Evolutionary conservation across 1,140 invertebrate species (phyloP).

Genomic region (Scaptomyza hsui): DNA sequence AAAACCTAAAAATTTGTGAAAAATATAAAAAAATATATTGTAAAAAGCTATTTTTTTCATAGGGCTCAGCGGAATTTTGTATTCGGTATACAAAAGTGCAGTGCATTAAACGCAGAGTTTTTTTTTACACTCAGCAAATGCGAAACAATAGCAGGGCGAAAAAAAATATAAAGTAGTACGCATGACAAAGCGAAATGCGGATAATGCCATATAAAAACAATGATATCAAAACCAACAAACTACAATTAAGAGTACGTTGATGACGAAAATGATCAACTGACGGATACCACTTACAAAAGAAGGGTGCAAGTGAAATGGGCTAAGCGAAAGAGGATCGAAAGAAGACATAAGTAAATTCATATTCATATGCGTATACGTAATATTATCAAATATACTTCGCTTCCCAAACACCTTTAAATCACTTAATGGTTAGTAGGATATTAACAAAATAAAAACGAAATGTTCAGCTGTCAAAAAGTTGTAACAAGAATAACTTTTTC

Average conservation of each 20-base stretch:
- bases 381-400: neutral
- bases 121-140: slow-evolving; percentile 4
- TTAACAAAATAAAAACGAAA: slow-evolving; percentile 48
- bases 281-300: slow-evolving; percentile 3
- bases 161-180: slow-evolving; percentile 44
- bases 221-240: slow-evolving; percentile 28
- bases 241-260: neutral
- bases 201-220: slow-evolving; percentile 54
- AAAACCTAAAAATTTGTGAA: too few species aligned
- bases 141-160: slow-evolving; percentile 16
- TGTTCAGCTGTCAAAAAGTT: slow-evolving; percentile 67
- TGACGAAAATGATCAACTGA: slow-evolving; percentile 7
- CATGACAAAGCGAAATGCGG: slow-evolving; percentile 70
- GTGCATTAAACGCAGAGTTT: slow-evolving; percentile 5
- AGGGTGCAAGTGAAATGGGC: too few species aligned
- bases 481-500: slow-evolving; percentile 46
- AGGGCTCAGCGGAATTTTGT: neutral
- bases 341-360: too few species aligned
- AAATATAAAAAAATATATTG: neutral
- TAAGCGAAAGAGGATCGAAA: too few species aligned
- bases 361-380: neutral
- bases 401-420: neutral
- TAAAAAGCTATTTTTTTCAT: neutral
- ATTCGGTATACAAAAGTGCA: neutral
- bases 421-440: neutral